Evolutionary conservation across 2,113 vertebrate genomes (phyloP).

Genomic region (Halcyon senegalensis): DNA sequence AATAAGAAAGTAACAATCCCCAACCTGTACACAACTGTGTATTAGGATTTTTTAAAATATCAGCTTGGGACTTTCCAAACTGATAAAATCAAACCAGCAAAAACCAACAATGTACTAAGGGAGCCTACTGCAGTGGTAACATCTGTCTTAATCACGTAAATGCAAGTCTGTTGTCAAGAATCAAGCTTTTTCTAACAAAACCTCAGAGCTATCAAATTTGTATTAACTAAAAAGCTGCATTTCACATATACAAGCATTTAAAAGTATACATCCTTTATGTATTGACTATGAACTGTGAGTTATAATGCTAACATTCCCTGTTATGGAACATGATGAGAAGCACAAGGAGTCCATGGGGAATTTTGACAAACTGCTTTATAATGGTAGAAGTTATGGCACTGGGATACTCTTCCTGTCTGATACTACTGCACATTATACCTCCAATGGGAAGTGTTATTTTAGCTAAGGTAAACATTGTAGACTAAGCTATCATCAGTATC

Average conservation of each 20-base stretch:
- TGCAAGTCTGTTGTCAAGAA: neutral
- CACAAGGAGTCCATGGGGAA: neutral
- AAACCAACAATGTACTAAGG: neutral
- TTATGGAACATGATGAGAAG: neutral
- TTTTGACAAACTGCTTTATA: neutral
- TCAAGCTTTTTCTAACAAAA: constrained; percentile 4
- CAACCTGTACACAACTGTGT: rapidly evolving
- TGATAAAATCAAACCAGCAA: neutral
- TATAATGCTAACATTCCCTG: neutral
- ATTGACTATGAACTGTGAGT: neutral
- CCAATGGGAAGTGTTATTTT: neutral
- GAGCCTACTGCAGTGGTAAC: neutral
- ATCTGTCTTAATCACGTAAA: constrained; percentile 39
- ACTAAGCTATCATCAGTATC: neutral
- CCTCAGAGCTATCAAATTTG: neutral
- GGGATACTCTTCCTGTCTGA: neutral
- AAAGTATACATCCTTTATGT: neutral
- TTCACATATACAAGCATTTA: neutral
- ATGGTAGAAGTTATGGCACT: neutral
- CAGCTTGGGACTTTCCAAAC: neutral
- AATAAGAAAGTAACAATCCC: neutral
- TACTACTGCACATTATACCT: neutral
- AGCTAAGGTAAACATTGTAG: neutral
- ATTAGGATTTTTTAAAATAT: neutral
- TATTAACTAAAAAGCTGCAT: neutral